Evolutionary conservation across 1,140 invertebrate genomes (phyloP).

Genomic region (Aricia agestis): DNA sequence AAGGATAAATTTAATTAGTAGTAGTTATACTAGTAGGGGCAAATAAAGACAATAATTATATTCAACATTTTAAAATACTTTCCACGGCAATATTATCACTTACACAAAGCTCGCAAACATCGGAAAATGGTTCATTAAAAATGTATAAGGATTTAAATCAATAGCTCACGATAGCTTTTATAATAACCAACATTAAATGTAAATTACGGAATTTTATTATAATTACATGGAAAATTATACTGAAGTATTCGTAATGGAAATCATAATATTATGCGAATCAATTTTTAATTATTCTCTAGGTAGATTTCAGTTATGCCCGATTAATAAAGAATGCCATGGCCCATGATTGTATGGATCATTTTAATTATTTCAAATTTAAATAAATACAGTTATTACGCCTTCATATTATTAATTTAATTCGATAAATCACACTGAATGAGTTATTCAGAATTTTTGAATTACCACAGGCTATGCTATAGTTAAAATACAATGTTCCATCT

Average conservation of each 20-base stretch:
- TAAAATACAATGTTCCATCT: too few relatives aligned
- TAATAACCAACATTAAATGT: constrained; percentile 1
- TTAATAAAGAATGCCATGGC: neutral
- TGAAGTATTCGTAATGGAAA: neutral
- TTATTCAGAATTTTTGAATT: too few relatives aligned
- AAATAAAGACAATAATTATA: too few relatives aligned
- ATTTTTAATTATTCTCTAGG: neutral
- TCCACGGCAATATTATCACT: too few relatives aligned
- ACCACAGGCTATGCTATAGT: too few relatives aligned
- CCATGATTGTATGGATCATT: neutral
- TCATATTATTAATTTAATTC: neutral
- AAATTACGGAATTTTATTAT: neutral
- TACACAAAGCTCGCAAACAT: neutral
- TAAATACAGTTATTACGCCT: neutral
- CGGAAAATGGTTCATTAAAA: neutral
- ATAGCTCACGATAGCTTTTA: neutral
- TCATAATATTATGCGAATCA: neutral
- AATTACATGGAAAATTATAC: neutral
- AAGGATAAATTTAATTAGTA: too few relatives aligned
- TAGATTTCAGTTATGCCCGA: neutral
- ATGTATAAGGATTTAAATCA: neutral
- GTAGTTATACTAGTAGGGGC: too few relatives aligned
- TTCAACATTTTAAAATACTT: too few relatives aligned
- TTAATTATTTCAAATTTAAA: neutral
- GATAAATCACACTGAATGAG: too few relatives aligned